Base-by-base conservation (phyloP, 2,797 vertebrate genomes). In the Tachyglossus aculeatus region DNA sequence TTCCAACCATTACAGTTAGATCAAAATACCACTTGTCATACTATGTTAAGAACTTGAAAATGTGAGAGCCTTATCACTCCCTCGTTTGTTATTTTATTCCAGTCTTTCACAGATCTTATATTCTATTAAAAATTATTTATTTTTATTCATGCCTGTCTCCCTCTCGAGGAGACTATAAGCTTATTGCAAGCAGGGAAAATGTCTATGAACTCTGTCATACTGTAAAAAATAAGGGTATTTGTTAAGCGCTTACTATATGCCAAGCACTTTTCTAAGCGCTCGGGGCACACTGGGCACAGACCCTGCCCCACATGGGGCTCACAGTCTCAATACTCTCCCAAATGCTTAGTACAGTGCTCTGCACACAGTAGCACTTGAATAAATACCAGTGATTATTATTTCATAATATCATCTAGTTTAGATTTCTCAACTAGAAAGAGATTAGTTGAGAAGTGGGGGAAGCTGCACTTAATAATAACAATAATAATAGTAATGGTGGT, bases 21-120 rank as follows among this genome's bases (percentile, higher is more conserved):
- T 86, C 78, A 81, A 89, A 83, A 86, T 81, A 88, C 36, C 75
- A 74, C 66, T 73, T 79, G 74, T 82, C 73, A 67, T 1, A 79
- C 55, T 75, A 38, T 80, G 69, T 63, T 50, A 77, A 71, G 45
- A 85, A 74, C 54, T 64, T 45, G 43, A 24, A 80, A 58, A 69
- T 59, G 29, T 29, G 25, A 57, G 57, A 81, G 70, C 33, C 65
- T 83, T 86, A 82, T 69, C 71, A 66, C 36, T 65, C 63, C 37
- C 48, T 41, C 4, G 11, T 57, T 78, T 62, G 74, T 71, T 37
- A 65, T 38, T 53, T 67, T 80, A 56, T 21, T 25, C 27, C 18
- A 44, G 21, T 63, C 71, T 82, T 45, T 37, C 24, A 40, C 33
- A 69, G 64, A 61, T 70, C 48, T 70, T 59, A 67, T 72, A 78